Evolutionary conservation across 2,113 vertebrate genomes (phyloP), one percentile per base, ranked within the genome.

Genomic region (Crocuta crocuta): DNA sequence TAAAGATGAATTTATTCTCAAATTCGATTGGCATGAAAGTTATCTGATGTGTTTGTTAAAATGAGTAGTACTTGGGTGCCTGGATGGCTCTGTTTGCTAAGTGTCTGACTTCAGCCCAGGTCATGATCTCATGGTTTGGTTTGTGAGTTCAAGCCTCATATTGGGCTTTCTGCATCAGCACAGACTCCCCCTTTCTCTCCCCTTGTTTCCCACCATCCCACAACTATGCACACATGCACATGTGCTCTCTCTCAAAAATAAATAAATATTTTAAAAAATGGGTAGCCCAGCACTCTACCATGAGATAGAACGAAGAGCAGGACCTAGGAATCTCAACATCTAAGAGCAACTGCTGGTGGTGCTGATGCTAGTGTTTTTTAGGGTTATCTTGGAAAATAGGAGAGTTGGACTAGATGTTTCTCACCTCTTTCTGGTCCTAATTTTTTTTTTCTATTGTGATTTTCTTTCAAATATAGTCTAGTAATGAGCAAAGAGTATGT

Each of bases 361-460:
- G 13, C 13, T 76, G 43, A 53, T 55, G 23, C 12, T 45, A n/a
- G 26, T 50, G 19, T 85, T 31, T 23, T 95, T 61, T 96, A 35
- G 17, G 80, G 17, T n/a, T 31, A 83, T n/a, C 31, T 89, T 91
- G n/a, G 65, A 95, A 85, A 55, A 79, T 58, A 82, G 96, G 71
- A 91, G 73, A 66, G 43, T 39, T 81, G 5, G 19, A 35, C 24
- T 70, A 84, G 61, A 66, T 35, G 33, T 65, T 89, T 79, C 63
- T 76, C 65, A 85, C 16, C 6, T 65, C 28, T 43, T 43, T 89
- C 2, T 65, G 31, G 58, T 45, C 74, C 39, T 39, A 43, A n/a
- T 4, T 48, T 39, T 43, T 31, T 45, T 55, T 79, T 55, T 26
- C 48, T 58, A 80, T 31, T 70, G 17, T 61, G 61, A 71, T 89